phyloP scores from a whole-genome alignment of 2,888 invertebrate species.

The Anticlea derivata region DNA sequence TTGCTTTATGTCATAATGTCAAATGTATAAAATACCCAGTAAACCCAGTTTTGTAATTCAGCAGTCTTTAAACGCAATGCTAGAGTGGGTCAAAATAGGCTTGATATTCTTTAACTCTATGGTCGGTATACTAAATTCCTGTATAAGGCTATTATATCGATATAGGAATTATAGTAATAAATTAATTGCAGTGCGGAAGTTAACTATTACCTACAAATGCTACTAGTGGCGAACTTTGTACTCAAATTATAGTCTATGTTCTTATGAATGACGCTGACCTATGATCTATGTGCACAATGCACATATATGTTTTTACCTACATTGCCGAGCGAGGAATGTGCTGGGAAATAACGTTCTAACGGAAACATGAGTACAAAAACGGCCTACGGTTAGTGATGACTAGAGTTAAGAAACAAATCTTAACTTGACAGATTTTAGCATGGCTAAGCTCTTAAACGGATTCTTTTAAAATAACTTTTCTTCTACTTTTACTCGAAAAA shows the following conservation, averaged over 20 bases:
- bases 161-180: constrained; percentile 7
- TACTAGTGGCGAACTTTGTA: constrained; percentile 16
- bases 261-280: constrained; percentile 20
- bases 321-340: constrained; percentile 14
- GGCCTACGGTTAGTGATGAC: constrained; percentile 5
- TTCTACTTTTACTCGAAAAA: too few relatives aligned
- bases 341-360: background rate
- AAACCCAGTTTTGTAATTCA: too few relatives aligned
- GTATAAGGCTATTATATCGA: background rate
- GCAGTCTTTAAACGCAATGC: too few relatives aligned
- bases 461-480: too few relatives aligned
- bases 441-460: too few relatives aligned
- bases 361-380: constrained; percentile 8
- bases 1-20: too few relatives aligned
- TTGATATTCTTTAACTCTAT: too few relatives aligned
- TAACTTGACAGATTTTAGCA: too few relatives aligned
- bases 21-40: too few relatives aligned
- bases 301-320: constrained; percentile 8
- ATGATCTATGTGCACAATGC: constrained; percentile 13
- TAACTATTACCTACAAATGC: constrained; percentile 14
- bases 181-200: constrained; percentile 19
- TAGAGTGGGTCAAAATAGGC: too few relatives aligned
- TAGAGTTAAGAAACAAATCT: too few relatives aligned
- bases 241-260: constrained; percentile 4
- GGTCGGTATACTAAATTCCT: background rate